Base-by-base conservation (phyloP, 2,113 vertebrate genomes). In the Xiphophorus couchianus region DNA sequence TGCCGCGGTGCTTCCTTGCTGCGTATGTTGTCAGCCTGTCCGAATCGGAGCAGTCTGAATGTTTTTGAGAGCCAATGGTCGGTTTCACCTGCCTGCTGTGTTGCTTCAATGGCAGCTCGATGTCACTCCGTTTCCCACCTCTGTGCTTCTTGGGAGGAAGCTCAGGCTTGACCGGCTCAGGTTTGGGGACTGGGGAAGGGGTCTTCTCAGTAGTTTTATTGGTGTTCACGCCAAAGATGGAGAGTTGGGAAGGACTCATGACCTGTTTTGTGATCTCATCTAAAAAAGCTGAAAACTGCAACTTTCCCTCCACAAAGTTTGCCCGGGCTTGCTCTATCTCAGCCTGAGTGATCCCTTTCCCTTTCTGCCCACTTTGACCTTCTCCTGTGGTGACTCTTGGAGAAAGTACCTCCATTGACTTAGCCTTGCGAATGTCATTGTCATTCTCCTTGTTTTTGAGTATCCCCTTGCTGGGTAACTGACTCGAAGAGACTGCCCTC, bases 261-360 rank as follows among this genome's bases (percentile, higher is more conserved):
- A 96, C 93, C 54, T 94, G 94, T 28, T 86, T 90, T 6, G 95
- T 96, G 63, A 96, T 95, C 79, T 96, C 96, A 71, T 96, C 93
- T 29, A 96, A 85, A 87, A 96, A 96, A 5, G 93, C 94, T 5
- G 96, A 96, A 42, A 96, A 96, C 48, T 93, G 93, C n/a, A 95
- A 25, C 77, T 95, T 96, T 74, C 91, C 92, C 76, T 94, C 89
- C 5, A 94, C 73, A 69, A 94, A 79, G 68, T 83, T 88, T 27
- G 84, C 54, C 61, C 66, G 91, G 4, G 80, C 80, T 48, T 54
- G 76, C 63, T 89, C 84, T 8, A 77, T 71, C 80, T 86, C 77
- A 13, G 66, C 77, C 67, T 88, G 82, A 62, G 64, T 39, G 11
- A 66, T n/a, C 17, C 51, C 70, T 71, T 83, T 88, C 14, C 44